Conservation (phyloP, 1,140 invertebrate species). For the Drosophila littoralis region DNA sequence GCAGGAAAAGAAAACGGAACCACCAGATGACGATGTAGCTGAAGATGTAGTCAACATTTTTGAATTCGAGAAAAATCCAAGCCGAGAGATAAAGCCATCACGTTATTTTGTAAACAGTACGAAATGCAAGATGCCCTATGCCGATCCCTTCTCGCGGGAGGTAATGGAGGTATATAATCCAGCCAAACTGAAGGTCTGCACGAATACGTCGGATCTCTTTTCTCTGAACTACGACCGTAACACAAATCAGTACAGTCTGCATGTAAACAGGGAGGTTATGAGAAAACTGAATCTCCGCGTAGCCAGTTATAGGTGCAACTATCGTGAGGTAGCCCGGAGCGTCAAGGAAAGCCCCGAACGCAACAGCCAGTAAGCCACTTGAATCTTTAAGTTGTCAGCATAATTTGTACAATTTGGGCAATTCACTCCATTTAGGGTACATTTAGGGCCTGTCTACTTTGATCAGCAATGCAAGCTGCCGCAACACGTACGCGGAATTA, state of each 20-base stretch:
- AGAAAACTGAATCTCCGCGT: not conserved
- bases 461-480: not conserved
- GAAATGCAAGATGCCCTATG: slow-evolving; percentile 49
- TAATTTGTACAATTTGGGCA: no score
- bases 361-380: slow-evolving; percentile 16
- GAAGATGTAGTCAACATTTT: not conserved
- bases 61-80: not conserved
- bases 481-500: slow-evolving; percentile 14
- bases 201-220: slow-evolving; percentile 17
- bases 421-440: slow-evolving; percentile 1
- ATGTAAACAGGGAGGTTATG: slow-evolving; percentile 1
- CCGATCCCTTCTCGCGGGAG: slow-evolving; percentile 38
- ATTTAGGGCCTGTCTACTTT: slow-evolving; percentile 1
- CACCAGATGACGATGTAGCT: not conserved
- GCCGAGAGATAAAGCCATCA: not conserved
- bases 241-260: slow-evolving; percentile 16
- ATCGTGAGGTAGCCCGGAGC: slow-evolving; percentile 11
- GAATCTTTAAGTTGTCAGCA: no score
- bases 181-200: slow-evolving; percentile 20
- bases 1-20: not conserved
- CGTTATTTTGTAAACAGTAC: slow-evolving; percentile 47
- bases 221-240: slow-evolving; percentile 18
- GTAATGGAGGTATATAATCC: slow-evolving; percentile 12
- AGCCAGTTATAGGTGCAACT: slow-evolving; percentile 4
- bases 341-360: not conserved